Conservation (phyloP, 2,797 vertebrate species). For the Acridotheres tristis region DNA sequence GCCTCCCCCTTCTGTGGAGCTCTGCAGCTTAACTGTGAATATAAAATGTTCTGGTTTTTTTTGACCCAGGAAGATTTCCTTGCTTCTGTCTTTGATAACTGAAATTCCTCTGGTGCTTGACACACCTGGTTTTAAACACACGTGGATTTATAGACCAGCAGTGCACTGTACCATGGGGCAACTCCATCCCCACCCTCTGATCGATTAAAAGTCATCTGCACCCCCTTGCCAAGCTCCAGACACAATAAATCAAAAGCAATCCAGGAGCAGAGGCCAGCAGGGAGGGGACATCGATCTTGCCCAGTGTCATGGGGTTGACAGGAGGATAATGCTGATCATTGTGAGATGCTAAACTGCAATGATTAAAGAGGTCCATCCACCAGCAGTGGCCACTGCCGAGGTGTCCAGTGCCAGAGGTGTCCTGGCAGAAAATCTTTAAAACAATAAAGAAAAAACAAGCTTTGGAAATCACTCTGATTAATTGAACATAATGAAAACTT, state of each 20-base stretch:
- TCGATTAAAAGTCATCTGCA: neutral
- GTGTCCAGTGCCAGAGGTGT: neutral
- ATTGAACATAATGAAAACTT: neutral
- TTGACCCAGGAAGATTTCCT: neutral
- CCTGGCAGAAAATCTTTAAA: neutral
- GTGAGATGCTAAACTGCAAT: neutral
- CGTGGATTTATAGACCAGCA: neutral
- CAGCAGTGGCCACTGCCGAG: neutral
- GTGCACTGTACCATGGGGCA: rapidly evolving
- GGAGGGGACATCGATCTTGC: neutral
- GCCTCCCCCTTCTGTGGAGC: neutral
- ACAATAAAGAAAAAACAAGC: neutral
- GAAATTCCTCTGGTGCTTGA: neutral
- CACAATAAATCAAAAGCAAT: neutral
- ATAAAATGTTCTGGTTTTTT: rapidly evolving
- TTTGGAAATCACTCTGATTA: neutral
- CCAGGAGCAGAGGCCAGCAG: neutral
- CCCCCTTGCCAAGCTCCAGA: neutral
- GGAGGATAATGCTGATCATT: neutral
- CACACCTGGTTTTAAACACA: neutral
- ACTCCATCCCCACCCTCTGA: neutral
- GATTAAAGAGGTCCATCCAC: neutral
- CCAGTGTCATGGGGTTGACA: neutral
- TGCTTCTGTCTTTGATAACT: neutral
- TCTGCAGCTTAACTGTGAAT: neutral